These are phyloP conservation scores for Meta bourneti DNA, from an alignment of 2,888 invertebrate genomes.

Conservation along the genomic window DNA sequence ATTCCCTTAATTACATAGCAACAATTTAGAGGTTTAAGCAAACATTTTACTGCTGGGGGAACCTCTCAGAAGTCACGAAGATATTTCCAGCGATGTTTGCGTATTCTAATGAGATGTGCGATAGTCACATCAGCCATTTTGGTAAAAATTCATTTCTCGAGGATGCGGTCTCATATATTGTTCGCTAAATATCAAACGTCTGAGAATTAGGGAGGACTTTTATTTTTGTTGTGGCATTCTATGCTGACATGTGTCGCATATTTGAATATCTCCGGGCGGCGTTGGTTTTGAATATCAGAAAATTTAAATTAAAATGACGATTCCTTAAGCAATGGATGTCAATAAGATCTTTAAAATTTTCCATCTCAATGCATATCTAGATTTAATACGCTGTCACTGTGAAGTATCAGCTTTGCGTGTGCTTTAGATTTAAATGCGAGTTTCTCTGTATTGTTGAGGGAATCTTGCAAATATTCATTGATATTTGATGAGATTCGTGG, in stretches of 20 bases:
- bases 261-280: background rate
- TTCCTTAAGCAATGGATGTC: background rate
- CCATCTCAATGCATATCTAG: background rate
- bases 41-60: slow-evolving; percentile 35
- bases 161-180: background rate
- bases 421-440: too few species aligned
- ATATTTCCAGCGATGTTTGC: slow-evolving; percentile 29
- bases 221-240: background rate
- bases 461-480: too few species aligned
- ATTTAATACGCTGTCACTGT: background rate
- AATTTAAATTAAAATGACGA: background rate
- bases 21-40: slow-evolving; percentile 49
- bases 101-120: slow-evolving; percentile 38
- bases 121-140: background rate
- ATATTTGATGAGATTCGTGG: too few species aligned
- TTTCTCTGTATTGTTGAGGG: too few species aligned
- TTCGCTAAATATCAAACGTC: background rate
- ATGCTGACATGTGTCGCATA: background rate
- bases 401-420: background rate
- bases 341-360: background rate
- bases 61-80: slow-evolving; percentile 28
- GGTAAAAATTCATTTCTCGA: background rate
- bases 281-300: background rate
- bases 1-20: slow-evolving; percentile 49
- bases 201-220: background rate